A percentile compares a stretch with the other conserved stretches of the same genome.
These are phyloP conservation scores for Sesia bembeciformis DNA, from an alignment of 2,888 invertebrate species.

Conservation along the genomic window DNA sequence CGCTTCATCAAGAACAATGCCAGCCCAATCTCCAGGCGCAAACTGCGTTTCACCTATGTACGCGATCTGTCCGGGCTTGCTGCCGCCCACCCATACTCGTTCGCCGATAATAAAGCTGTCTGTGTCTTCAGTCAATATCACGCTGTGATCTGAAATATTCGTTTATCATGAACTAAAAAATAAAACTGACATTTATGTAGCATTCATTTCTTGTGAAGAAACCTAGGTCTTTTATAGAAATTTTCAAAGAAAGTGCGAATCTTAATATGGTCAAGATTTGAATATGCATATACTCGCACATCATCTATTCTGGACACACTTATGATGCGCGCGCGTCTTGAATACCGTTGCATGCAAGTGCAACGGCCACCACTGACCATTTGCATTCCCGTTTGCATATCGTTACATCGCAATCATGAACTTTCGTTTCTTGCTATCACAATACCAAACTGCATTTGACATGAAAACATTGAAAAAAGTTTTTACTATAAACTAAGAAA, in stretches of 20 bases:
- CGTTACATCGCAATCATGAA: conserved; percentile 36
- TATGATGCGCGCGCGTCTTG: conserved; percentile 43
- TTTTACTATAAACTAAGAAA: neutral
- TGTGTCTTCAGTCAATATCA: conserved; percentile 89
- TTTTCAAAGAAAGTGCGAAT: neutral
- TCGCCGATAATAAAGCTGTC: conserved; percentile 98
- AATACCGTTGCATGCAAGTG: conserved; percentile 60
- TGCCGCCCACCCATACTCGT: conserved; percentile 93
- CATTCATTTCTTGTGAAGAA: neutral
- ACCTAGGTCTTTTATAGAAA: neutral
- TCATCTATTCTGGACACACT: conserved; percentile 42
- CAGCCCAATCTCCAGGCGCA: conserved; percentile 98
- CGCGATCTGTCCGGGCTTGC: conserved; percentile 93
- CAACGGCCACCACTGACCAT: conserved; percentile 44
- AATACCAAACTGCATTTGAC: conserved; percentile 67
- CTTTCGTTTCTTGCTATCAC: conserved; percentile 35
- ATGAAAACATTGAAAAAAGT: conserved; percentile 10
- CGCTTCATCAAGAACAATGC: conserved; percentile 95
- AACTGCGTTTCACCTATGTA: conserved; percentile 97
- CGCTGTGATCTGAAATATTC: conserved; percentile 83
- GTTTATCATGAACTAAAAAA: neutral
- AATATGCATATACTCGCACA: conserved; percentile 39
- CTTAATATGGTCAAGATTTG: conserved; percentile 15
- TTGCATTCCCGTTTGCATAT: conserved; percentile 53
- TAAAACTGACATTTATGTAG: neutral